Conservation (phyloP, 2,113 vertebrate species). For the Rhegmatorhina hoffmannsi region DNA sequence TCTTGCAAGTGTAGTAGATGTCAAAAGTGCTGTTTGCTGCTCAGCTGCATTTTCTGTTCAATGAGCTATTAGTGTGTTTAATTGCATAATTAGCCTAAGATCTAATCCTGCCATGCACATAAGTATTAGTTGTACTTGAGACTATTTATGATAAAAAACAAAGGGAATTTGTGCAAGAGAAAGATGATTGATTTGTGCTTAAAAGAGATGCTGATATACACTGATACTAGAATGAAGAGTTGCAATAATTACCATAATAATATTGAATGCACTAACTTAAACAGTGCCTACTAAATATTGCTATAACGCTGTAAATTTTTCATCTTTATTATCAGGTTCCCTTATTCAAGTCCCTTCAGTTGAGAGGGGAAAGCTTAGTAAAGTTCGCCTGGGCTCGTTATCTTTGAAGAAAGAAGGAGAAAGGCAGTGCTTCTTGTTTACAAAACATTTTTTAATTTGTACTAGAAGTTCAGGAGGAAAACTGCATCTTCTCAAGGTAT, state of each 20-base stretch:
- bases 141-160: not conserved
- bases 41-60: not conserved
- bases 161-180: not conserved
- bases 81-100: not conserved
- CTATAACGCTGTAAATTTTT: slow-evolving; percentile 40
- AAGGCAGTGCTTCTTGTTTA: slow-evolving; percentile 97
- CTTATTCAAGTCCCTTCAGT: slow-evolving; percentile 98
- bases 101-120: not conserved
- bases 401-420: slow-evolving; percentile 99
- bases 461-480: slow-evolving; percentile 98
- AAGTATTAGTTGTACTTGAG: not conserved
- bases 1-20: not conserved
- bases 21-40: not conserved
- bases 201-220: not conserved
- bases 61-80: not conserved
- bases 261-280: not conserved
- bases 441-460: slow-evolving; percentile 97
- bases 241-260: not conserved
- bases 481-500: slow-evolving; percentile 95
- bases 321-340: slow-evolving; percentile 83
- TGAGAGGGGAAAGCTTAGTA: slow-evolving; percentile 95
- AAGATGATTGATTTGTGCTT: not conserved
- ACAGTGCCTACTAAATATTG: not conserved
- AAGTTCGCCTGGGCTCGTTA: slow-evolving; percentile 93
- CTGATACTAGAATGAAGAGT: not conserved